Percentiles rank a stretch among this genome's conserved stretches.
Conservation (phyloP, 92 coral and sea anemone genomes). For the Plumapathes pennacea region DNA sequence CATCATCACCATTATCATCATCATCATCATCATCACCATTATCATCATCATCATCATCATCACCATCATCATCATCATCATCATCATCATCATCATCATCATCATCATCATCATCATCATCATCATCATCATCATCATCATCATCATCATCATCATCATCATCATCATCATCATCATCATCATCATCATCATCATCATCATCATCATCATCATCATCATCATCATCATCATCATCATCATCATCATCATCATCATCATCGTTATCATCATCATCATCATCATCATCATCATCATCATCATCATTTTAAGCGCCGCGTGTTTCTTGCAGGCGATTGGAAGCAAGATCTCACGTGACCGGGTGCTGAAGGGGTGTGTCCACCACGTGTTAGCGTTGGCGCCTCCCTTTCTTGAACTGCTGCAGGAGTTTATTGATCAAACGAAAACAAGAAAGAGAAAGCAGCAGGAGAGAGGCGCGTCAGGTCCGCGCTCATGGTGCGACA, state of each 20-base stretch:
- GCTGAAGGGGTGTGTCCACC: too few relatives aligned
- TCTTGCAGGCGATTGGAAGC: too few relatives aligned
- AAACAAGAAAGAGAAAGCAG: constrained; percentile 2
- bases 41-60: too few relatives aligned
- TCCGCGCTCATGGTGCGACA: background rate
- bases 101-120: background rate
- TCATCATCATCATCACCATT: too few relatives aligned
- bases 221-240: background rate
- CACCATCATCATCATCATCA: background rate
- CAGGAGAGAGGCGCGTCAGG: background rate
- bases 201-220: background rate
- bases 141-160: background rate
- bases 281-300: too few relatives aligned
- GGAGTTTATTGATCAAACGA: background rate
- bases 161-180: constrained; percentile 3
- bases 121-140: background rate
- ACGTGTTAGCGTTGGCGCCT: constrained; percentile 34
- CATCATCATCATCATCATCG: background rate
- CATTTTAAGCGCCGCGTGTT: too few relatives aligned
- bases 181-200: background rate
- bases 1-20: too few relatives aligned
- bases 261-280: background rate
- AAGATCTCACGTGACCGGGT: too few relatives aligned
- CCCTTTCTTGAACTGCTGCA: constrained; percentile 31
- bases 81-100: background rate